Evolutionary conservation across 2,797 vertebrate genomes (phyloP), one percentile per base, ranked within the genome.

Genomic region (Myripristis murdjan): DNA sequence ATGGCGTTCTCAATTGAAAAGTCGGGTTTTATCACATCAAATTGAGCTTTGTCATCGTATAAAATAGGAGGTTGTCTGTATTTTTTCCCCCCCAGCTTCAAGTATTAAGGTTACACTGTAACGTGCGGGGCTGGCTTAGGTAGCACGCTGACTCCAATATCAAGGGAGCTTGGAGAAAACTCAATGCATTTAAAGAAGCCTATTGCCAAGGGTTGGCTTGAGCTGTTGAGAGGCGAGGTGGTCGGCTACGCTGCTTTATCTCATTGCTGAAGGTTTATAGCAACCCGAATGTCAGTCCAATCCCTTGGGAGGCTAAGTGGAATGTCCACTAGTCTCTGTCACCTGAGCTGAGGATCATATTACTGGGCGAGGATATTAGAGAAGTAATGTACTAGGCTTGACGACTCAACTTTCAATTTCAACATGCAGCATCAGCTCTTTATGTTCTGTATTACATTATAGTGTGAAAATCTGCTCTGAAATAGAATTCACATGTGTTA

Each of bases 1-100:
- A 65, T 64, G 52, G 69, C 1, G 8, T 68, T 70, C 64, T 77
- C 80, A 61, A 84, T 70, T 68, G 82, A 85, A 83, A 87, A 88
- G 73, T 79, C 54, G 0, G 59, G 75, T 75, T 84, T 87, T 89
- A 79, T 85, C 70, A 80, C 66, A 75, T 84, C 77, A 85, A 77
- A 77, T 53, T 63, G 78, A 71, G 82, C 76, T 71, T 73, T 79
- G 82, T 82, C 77, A 68, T 77, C 8, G 7, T 60, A 66, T 81
- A 81, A 79, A 75, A 70, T 47, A 56, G 61, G 59, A 61, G 68
- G 24, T 46, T 61, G 68, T 63, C 53, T 64, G 69, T 54, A 18
- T 65, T 56, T 56, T 48, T 9, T 6, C 35, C 37, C 60, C 5
- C 14, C 23, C 57, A 18, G 70, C 73, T 66, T 66, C n/a, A 15